phyloP scores from a whole-genome alignment of 1,140 invertebrate species.

The Aethina tumida region DNA sequence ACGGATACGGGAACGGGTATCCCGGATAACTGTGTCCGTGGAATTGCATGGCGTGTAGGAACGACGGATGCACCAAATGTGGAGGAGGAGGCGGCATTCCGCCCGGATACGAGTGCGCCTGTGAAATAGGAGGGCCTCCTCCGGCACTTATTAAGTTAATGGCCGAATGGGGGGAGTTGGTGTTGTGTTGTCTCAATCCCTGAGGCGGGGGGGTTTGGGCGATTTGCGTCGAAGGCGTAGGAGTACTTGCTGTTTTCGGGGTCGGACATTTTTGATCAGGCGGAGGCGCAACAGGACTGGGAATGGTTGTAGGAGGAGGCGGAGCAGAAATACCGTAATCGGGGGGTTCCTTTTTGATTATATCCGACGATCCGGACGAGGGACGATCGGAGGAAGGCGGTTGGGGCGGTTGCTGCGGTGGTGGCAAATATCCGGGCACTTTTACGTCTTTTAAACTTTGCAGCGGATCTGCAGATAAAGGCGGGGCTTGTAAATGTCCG shows the following conservation, averaged over 20 bases:
- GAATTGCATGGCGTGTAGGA: slow-evolving; percentile 52
- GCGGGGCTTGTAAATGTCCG: slow-evolving; percentile 33
- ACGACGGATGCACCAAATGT: slow-evolving; percentile 54
- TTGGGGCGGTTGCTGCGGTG: slow-evolving; percentile 17
- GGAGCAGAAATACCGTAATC: too few relatives aligned
- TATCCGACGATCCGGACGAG: slow-evolving; percentile 23
- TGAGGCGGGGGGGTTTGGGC: slow-evolving; percentile 36
- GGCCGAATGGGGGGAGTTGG: slow-evolving; percentile 44
- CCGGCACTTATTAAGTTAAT: slow-evolving; percentile 50
- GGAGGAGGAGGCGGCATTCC: slow-evolving; percentile 53
- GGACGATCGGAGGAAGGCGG: slow-evolving; percentile 15
- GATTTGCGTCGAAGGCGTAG: slow-evolving; percentile 22
- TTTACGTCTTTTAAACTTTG: slow-evolving; percentile 72
- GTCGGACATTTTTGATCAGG: slow-evolving; percentile 27
- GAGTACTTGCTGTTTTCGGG: slow-evolving; percentile 29
- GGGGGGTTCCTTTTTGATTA: slow-evolving; percentile 61
- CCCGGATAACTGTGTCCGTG: slow-evolving; percentile 60
- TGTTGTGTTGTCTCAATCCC: slow-evolving; percentile 32
- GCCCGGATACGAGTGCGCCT: slow-evolving; percentile 40
- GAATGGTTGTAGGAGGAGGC: slow-evolving; percentile 19
- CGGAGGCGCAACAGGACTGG: slow-evolving; percentile 20
- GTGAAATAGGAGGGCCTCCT: slow-evolving; percentile 45
- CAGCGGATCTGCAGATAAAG: slow-evolving; percentile 53
- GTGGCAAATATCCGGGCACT: slow-evolving; percentile 56
- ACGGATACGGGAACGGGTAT: slow-evolving; percentile 38